A percentile compares a stretch with the other conserved stretches of the same genome.
Evolutionary conservation across 1,140 invertebrate species (phyloP).

Genomic region (Ceratina calcarata): DNA sequence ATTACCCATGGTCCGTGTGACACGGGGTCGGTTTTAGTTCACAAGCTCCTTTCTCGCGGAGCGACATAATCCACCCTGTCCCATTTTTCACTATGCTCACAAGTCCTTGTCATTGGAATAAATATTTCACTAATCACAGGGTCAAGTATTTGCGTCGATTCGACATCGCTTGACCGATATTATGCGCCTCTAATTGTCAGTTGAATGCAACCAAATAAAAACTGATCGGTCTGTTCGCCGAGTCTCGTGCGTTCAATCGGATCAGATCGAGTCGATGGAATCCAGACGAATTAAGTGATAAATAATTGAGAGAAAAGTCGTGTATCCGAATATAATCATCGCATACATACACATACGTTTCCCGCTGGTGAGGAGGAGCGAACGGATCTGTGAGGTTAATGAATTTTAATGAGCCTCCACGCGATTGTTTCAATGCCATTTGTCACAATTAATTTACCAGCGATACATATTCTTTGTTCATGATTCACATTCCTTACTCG

Average conservation of each 20-base stretch:
- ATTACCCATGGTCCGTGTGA: slow-evolving; percentile 39
- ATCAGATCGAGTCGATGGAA: background rate
- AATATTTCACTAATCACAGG: slow-evolving; percentile 5
- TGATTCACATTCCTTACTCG: too few relatives aligned
- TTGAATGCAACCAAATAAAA: slow-evolving; percentile 17
- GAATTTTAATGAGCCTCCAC: background rate
- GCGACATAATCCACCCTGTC: background rate
- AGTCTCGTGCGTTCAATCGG: slow-evolving; percentile 2
- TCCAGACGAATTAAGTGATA: background rate
- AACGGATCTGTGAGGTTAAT: background rate
- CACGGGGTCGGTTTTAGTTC: slow-evolving; percentile 41
- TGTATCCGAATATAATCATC: background rate
- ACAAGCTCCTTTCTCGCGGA: slow-evolving; percentile 2
- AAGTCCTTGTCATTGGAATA: background rate
- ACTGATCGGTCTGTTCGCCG: background rate
- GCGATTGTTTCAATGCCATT: background rate
- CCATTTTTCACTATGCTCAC: background rate
- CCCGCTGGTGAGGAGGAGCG: too few relatives aligned
- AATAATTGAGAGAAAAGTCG: background rate
- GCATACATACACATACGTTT: background rate
- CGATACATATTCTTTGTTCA: too few relatives aligned
- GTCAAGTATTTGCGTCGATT: background rate
- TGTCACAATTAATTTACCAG: background rate
- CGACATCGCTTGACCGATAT: slow-evolving; percentile 3
- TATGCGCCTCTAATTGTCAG: background rate